phyloP scores from a whole-genome alignment of 2,888 invertebrate species.

The Drosophila diplacantha region DNA sequence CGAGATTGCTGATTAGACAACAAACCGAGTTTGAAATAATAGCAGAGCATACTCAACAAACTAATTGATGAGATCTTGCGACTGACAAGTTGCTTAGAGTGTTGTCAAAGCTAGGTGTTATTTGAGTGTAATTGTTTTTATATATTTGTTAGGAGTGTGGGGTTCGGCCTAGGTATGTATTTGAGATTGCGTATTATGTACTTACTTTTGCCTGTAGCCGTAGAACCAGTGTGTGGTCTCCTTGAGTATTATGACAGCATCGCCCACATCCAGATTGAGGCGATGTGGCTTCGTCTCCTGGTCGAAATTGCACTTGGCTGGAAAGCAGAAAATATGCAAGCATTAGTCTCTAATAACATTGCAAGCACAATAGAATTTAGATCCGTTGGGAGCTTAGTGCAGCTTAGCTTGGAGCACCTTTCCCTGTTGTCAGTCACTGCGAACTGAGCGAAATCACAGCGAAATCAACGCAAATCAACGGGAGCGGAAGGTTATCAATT shows the following conservation, averaged over 20 bases:
- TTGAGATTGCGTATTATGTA: constrained; percentile 18
- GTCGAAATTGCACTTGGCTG: constrained; percentile 78
- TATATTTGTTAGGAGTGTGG: too few species aligned
- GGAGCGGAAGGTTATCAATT: constrained; percentile 68
- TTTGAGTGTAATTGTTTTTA: neutral
- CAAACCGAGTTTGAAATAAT: constrained; percentile 16
- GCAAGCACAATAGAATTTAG: neutral
- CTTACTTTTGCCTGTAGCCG: constrained; percentile 78
- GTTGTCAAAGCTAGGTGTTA: neutral
- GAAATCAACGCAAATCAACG: constrained; percentile 41
- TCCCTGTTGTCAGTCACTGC: constrained; percentile 15
- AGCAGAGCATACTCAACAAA: constrained; percentile 5
- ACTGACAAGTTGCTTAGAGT: neutral
- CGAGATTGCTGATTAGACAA: constrained; percentile 47
- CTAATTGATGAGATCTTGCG: constrained; percentile 9
- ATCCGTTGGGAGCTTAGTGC: neutral
- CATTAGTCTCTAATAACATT: constrained; percentile 11
- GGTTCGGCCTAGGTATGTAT: too few species aligned
- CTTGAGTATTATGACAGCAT: constrained; percentile 76
- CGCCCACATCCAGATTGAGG: constrained; percentile 77
- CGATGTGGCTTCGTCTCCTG: constrained; percentile 77
- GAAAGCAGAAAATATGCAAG: constrained; percentile 31
- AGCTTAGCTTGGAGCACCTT: constrained; percentile 23
- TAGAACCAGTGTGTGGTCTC: constrained; percentile 78
- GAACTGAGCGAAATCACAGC: constrained; percentile 27